phyloP scores from a whole-genome alignment of 2,888 invertebrate species.

The Scotopteryx bipunctaria region DNA sequence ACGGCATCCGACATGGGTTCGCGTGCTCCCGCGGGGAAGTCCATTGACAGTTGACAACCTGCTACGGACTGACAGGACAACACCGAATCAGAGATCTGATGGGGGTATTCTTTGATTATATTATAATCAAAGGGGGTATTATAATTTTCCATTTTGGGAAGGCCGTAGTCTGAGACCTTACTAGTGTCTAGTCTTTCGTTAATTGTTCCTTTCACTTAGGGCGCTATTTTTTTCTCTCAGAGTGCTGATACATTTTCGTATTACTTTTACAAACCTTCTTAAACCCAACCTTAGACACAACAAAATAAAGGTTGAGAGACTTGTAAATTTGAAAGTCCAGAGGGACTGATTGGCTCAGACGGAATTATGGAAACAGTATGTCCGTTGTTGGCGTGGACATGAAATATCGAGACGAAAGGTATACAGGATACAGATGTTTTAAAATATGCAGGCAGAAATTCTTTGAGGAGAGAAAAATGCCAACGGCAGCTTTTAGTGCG shows the following conservation, averaged over 20 bases:
- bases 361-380: conserved; percentile 42
- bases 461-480: neutral
- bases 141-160: too few species aligned
- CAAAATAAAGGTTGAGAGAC: too few species aligned
- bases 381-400: conserved; percentile 35
- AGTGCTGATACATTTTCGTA: conserved; percentile 40
- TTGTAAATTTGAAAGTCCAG: too few species aligned
- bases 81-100: conserved; percentile 39
- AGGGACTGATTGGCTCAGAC: conserved; percentile 34
- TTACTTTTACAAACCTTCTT: conserved; percentile 16
- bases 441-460: conserved; percentile 1
- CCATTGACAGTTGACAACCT: conserved; percentile 49
- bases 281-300: conserved; percentile 25
- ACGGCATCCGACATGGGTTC: conserved; percentile 40
- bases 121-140: too few species aligned
- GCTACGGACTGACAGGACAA: conserved; percentile 33
- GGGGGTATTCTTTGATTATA: too few species aligned
- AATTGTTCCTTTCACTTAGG: too few species aligned
- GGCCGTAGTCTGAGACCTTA: too few species aligned
- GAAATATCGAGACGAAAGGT: conserved; percentile 26
- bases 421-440: neutral
- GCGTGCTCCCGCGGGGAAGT: conserved; percentile 42
- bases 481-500: neutral
- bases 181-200: too few species aligned
- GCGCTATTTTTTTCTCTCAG: too few species aligned